A percentile compares a stretch with the other conserved stretches of the same genome.
phyloP scores from a whole-genome alignment of 2,888 invertebrate species.

The Platycheirus rosarum region DNA sequence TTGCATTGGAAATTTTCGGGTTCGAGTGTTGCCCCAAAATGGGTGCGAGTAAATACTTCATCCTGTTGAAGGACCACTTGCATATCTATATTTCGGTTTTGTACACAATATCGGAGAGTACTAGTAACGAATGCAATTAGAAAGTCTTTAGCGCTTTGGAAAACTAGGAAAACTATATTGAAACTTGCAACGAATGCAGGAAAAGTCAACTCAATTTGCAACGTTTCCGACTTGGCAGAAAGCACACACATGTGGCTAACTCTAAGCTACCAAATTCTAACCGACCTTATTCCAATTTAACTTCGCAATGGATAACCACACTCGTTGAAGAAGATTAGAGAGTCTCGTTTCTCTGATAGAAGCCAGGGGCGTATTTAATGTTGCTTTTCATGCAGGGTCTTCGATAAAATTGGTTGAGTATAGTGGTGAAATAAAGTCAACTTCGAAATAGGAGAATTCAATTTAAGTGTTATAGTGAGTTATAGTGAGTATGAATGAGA shows the following conservation, averaged over 20 bases:
- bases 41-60: conserved; percentile 9
- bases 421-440: too few species aligned
- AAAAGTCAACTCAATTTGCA: conserved; percentile 65
- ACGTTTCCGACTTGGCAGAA: conserved; percentile 38
- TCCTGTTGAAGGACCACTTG: background rate
- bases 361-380: too few species aligned
- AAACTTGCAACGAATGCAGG: conserved; percentile 28
- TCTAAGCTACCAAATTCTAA: conserved; percentile 3
- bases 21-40: conserved; percentile 19
- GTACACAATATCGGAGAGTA: background rate
- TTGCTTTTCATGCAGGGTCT: too few species aligned
- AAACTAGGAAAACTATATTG: background rate
- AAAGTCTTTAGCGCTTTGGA: conserved; percentile 47
- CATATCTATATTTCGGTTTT: conserved; percentile 1
- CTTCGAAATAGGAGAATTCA: too few species aligned
- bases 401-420: too few species aligned
- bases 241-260: conserved; percentile 10
- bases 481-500: too few species aligned
- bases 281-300: conserved; percentile 24
- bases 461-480: too few species aligned
- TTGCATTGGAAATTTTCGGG: conserved; percentile 43
- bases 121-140: conserved; percentile 51
- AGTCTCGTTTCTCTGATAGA: conserved; percentile 12
- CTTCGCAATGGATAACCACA: conserved; percentile 50
- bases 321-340: conserved; percentile 17